Percentiles rank a stretch among this genome's conserved stretches.
phyloP scores from a whole-genome alignment of 64 coral and sea anemone genomes.

The Montipora capricornis region DNA sequence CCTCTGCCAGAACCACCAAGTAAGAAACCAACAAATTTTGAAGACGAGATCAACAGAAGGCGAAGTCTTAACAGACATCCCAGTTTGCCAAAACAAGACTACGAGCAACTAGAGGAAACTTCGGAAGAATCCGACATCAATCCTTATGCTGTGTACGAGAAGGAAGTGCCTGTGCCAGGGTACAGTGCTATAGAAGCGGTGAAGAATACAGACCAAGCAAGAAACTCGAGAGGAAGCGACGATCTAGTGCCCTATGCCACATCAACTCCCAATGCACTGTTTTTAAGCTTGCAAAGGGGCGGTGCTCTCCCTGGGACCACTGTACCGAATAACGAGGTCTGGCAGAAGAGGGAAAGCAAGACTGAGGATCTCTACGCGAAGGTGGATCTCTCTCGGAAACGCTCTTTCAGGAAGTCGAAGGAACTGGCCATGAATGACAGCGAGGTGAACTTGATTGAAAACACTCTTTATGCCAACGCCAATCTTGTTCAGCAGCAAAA shows the following conservation, averaged over 20 bases:
- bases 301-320: not conserved
- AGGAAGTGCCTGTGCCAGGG: not conserved
- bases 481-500: constrained; percentile 72
- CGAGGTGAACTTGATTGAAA: constrained; percentile 91
- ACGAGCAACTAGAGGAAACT: not conserved
- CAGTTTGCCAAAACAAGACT: not conserved
- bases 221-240: constrained; percentile 1
- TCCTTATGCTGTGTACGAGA: constrained; percentile 46
- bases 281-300: constrained; percentile 50
- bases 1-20: constrained; percentile 68
- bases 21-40: constrained; percentile 15
- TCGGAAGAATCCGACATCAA: constrained; percentile 32
- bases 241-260: constrained; percentile 73
- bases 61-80: not conserved
- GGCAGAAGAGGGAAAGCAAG: constrained; percentile 78
- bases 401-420: constrained; percentile 82
- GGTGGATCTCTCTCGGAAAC: constrained; percentile 72
- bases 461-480: constrained; percentile 85
- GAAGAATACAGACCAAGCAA: constrained; percentile 35
- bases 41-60: constrained; percentile 18
- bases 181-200: not conserved
- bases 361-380: constrained; percentile 60
- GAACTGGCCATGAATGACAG: constrained; percentile 87
- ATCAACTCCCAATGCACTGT: constrained; percentile 70
- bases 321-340: constrained; percentile 40